Conservation (phyloP, 1,140 invertebrate genomes). For the Heliconius eleuchia region DNA sequence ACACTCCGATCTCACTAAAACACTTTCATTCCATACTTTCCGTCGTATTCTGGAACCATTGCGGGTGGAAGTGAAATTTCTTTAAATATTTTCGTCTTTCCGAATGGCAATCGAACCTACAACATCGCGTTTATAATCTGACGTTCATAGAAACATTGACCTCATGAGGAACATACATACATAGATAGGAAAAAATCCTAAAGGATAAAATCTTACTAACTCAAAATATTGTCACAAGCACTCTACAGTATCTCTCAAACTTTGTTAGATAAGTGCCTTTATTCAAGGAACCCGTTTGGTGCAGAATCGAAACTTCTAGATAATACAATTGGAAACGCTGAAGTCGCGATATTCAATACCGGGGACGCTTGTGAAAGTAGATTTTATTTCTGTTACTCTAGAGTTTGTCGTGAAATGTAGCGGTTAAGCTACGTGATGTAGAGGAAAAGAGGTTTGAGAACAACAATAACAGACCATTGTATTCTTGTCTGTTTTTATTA, state of each 20-base stretch:
- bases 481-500: background rate
- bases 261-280: slow-evolving; percentile 12
- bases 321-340: slow-evolving; percentile 26
- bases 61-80: too few relatives aligned
- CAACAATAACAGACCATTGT: background rate
- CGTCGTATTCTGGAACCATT: too few relatives aligned
- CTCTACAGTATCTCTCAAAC: slow-evolving; percentile 2
- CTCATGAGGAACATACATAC: too few relatives aligned
- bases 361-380: slow-evolving; percentile 10
- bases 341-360: slow-evolving; percentile 23
- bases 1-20: too few relatives aligned
- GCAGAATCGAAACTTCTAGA: slow-evolving; percentile 26
- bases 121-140: too few relatives aligned
- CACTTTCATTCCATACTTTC: too few relatives aligned
- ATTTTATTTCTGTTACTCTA: slow-evolving; percentile 19
- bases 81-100: too few relatives aligned
- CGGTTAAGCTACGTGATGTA: slow-evolving; percentile 18
- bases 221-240: slow-evolving; percentile 10
- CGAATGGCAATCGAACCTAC: too few relatives aligned
- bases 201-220: background rate
- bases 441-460: slow-evolving; percentile 2
- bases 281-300: slow-evolving; percentile 20
- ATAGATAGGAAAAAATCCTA: background rate
- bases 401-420: slow-evolving; percentile 19
- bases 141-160: too few relatives aligned